phyloP scores from a whole-genome alignment of 2,888 invertebrate species.

The Cryptocephalus primarius region DNA sequence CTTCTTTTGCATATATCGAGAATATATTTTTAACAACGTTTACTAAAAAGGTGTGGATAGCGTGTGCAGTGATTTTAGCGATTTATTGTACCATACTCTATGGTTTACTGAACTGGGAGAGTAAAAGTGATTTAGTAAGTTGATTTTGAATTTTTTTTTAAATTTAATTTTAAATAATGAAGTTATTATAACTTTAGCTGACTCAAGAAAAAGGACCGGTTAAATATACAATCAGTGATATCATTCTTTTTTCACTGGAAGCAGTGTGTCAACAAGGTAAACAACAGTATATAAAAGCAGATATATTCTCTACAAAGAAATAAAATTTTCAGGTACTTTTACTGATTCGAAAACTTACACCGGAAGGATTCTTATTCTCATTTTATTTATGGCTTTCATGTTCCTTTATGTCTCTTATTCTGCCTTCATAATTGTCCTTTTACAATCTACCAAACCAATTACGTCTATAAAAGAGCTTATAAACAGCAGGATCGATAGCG shows the following conservation, averaged over 20 bases:
- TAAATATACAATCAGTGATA: conserved; percentile 27
- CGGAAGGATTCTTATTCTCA: conserved; percentile 34
- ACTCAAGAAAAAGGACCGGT: conserved; percentile 8
- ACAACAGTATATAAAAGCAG: too few species aligned
- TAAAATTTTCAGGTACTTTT: conserved; percentile 27
- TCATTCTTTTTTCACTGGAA: conserved; percentile 37
- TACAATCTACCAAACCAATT: conserved; percentile 38
- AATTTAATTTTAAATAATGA: too few species aligned
- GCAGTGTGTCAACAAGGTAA: conserved; percentile 40
- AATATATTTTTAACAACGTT: conserved; percentile 41
- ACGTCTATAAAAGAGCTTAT: conserved; percentile 32
- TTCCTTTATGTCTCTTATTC: conserved; percentile 42
- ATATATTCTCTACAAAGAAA: too few species aligned
- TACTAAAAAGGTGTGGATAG: conserved; percentile 36
- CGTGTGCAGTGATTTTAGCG: conserved; percentile 24
- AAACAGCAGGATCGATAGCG: conserved; percentile 34
- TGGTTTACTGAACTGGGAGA: conserved; percentile 31
- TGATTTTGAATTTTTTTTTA: too few species aligned
- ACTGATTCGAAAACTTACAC: conserved; percentile 33
- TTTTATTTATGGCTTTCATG: conserved; percentile 36
- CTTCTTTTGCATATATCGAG: conserved; percentile 37
- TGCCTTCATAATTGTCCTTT: conserved; percentile 41
- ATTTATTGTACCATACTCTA: conserved; percentile 24
- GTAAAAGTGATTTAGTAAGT: too few species aligned
- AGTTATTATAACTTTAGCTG: neutral